phyloP scores from a whole-genome alignment of 2,113 vertebrate genomes.

The Carlito syrichta region DNA sequence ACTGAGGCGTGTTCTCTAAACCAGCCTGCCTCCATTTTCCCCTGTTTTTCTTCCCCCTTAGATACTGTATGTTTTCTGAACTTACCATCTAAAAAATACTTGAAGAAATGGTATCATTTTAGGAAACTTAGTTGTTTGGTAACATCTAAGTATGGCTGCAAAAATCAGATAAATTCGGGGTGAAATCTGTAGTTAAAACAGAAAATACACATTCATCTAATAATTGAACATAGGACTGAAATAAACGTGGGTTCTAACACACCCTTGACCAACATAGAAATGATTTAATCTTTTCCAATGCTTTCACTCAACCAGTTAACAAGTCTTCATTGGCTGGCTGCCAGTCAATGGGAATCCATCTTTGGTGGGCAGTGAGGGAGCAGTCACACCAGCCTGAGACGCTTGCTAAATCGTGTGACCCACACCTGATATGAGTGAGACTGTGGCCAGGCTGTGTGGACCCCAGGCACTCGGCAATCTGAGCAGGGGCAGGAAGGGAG shows the following conservation, averaged over 20 bases:
- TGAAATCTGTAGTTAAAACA: background rate
- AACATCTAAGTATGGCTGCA: background rate
- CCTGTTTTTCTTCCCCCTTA: background rate
- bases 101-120: background rate
- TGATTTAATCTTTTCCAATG: background rate
- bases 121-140: background rate
- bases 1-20: accelerated
- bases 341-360: background rate
- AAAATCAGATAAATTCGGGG: background rate
- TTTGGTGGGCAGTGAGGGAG: accelerated
- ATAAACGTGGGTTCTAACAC: background rate
- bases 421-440: background rate
- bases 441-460: background rate
- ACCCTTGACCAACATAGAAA: background rate
- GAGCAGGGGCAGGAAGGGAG: too few species aligned
- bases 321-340: background rate
- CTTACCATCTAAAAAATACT: background rate
- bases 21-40: background rate
- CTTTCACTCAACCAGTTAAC: background rate
- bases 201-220: background rate
- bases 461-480: too few species aligned
- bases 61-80: background rate
- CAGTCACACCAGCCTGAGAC: background rate
- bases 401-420: too few species aligned
- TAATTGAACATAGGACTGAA: background rate